Conservation (phyloP, 2,113 vertebrate species). For the Oryzias melastigma region DNA sequence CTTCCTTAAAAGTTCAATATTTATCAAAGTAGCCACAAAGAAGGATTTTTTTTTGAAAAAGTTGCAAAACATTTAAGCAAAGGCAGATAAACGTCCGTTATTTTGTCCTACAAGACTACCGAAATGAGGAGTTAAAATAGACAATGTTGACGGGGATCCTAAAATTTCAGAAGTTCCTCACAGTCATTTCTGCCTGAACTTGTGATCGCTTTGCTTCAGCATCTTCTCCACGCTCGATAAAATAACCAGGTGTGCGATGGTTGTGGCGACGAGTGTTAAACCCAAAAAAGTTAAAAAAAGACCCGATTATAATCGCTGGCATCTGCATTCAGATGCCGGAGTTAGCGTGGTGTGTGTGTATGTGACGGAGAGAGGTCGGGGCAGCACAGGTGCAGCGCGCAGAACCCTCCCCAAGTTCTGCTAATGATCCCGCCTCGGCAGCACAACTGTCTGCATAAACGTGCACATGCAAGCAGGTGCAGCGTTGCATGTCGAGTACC, state of each 20-base stretch:
- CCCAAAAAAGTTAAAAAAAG: slow-evolving; percentile 62
- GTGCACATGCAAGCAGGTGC: slow-evolving; percentile 59
- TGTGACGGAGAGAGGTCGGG: neutral
- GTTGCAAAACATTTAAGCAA: too few relatives aligned
- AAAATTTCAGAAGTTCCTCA: neutral
- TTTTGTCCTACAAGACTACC: too few relatives aligned
- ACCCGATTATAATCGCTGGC: slow-evolving; percentile 52
- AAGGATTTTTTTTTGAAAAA: too few relatives aligned
- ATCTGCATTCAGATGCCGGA: slow-evolving; percentile 60
- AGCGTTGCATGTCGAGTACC: slow-evolving; percentile 48
- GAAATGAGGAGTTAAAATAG: too few relatives aligned
- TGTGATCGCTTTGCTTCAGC: slow-evolving; percentile 5
- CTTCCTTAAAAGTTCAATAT: too few relatives aligned
- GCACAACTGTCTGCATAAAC: slow-evolving; percentile 25
- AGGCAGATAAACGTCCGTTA: too few relatives aligned
- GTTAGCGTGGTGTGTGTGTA: slow-evolving; percentile 20
- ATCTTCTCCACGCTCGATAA: slow-evolving; percentile 25
- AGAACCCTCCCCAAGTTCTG: slow-evolving; percentile 2
- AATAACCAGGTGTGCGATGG: slow-evolving; percentile 58
- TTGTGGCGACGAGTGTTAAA: slow-evolving; percentile 60
- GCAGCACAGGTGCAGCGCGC: slow-evolving; percentile 57
- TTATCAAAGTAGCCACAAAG: too few relatives aligned
- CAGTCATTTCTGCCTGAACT: neutral
- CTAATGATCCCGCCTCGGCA: slow-evolving; percentile 47
- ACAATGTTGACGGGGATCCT: neutral